Evolutionary conservation across 2,888 invertebrate species (phyloP), one percentile per base, ranked within the genome.

Genomic region (Diarsia dahlii): DNA sequence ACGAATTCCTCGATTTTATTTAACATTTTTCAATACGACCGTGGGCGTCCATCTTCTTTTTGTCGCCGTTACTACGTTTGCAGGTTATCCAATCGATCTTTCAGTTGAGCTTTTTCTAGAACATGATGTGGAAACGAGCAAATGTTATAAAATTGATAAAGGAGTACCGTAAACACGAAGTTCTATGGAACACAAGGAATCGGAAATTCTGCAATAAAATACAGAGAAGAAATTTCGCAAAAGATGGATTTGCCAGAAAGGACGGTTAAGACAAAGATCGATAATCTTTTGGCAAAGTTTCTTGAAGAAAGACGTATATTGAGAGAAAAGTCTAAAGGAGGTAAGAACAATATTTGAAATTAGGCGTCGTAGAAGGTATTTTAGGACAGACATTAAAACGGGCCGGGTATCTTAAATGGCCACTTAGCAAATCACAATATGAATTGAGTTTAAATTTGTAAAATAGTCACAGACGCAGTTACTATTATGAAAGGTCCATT

Each of bases 121-220:
- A 48, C 13, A 71, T 71, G 71, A 18, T 34, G 8, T 66, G 71
- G 71, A 18, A 39, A 15, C 50, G 34, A 39, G 50, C 8, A 9
- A 66, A 2, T 18, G 50, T 52, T 10, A 52, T 66, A 13, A 71
- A 66, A 66, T 66, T 71, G 10, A 52, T 71, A 52, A 39, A 66
- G 15, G 50, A n/a, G 20, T 71, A 39, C 39, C 71, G 18, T 15
- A 39, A 52, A 23, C 71, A 52, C 0, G 23, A 50, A 20, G 20
- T 71, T 39, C 39, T 71, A 13, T 71, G 66, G 71, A 3, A 52
- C 6, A 23, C 15, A 15, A 20, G 2, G 13, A 20, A 71, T 66
- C 18, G 15, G 10, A 52, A 71, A 5, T 52, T 39, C 52, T 66
- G 15, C 6, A 71, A 66, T 15, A 66, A 66, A 66, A 66, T 6